Evolutionary conservation across 2,888 invertebrate genomes (phyloP).

Genomic region (Torymus aiolomorphi): DNA sequence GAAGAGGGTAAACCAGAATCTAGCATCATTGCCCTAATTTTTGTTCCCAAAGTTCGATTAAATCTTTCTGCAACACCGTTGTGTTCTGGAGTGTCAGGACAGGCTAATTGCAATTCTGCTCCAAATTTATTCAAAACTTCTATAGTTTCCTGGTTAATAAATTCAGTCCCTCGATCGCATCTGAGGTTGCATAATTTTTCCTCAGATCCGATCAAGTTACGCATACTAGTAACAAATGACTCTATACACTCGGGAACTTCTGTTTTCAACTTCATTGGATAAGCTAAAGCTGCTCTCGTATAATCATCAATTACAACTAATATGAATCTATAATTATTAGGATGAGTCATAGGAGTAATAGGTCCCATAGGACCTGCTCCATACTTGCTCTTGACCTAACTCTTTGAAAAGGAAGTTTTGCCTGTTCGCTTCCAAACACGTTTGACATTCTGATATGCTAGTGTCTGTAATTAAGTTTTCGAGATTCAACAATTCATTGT

Average conservation of each 20-base stretch:
- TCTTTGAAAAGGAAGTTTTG: background rate
- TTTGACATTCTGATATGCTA: background rate
- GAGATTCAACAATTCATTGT: no score
- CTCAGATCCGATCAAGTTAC: slow-evolving; percentile 19
- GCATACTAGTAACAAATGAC: background rate
- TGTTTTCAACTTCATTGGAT: background rate
- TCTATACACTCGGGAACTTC: background rate
- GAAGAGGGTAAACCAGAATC: slow-evolving; percentile 11
- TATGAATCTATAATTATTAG: no score
- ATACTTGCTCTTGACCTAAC: background rate
- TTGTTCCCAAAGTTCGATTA: no score
- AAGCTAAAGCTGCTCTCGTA: background rate
- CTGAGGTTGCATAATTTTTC: slow-evolving; percentile 54
- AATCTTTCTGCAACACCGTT: no score
- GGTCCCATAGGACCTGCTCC: no score
- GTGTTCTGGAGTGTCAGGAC: no score
- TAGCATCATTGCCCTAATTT: slow-evolving; percentile 16
- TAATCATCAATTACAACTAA: background rate
- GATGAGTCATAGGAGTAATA: no score
- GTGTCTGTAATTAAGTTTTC: no score
- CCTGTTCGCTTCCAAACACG: background rate
- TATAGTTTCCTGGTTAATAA: slow-evolving; percentile 49
- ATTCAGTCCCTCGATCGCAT: slow-evolving; percentile 56
- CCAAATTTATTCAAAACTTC: slow-evolving; percentile 49
- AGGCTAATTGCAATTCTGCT: no score